Conservation (phyloP, 1,140 invertebrate species). For the Pseudobourletiella spinata region DNA sequence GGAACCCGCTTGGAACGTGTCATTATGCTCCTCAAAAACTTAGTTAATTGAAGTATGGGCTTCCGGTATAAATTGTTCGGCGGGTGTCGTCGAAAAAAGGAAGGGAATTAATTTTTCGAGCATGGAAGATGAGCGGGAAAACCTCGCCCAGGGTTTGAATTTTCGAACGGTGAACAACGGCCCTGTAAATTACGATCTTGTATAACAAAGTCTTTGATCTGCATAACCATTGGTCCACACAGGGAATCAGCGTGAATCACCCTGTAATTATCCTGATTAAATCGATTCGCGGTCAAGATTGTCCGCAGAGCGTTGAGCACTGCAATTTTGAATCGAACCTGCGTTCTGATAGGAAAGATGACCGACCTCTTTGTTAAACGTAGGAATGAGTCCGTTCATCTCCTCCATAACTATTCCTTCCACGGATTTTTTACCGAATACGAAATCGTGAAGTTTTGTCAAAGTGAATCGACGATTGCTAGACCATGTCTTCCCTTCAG, state of each 20-base stretch:
- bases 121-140: not conserved
- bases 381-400: conserved; percentile 6
- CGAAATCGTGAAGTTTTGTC: conserved; percentile 39
- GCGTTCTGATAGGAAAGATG: conserved; percentile 8
- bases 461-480: conserved; percentile 40
- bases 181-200: too few relatives aligned
- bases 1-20: conserved; percentile 3
- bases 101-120: not conserved
- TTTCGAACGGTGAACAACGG: not conserved
- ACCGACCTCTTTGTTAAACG: not conserved
- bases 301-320: conserved; percentile 22
- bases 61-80: not conserved
- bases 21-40: conserved; percentile 11
- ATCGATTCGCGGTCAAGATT: conserved; percentile 11
- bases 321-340: conserved; percentile 14
- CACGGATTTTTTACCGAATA: conserved; percentile 40
- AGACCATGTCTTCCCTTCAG: not conserved
- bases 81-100: too few relatives aligned
- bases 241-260: not conserved
- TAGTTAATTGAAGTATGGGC: not conserved
- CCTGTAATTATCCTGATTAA: not conserved
- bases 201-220: too few relatives aligned
- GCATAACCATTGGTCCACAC: too few relatives aligned
- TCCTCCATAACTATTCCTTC: conserved; percentile 39
- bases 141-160: not conserved